phyloP scores from a whole-genome alignment of 2,888 invertebrate genomes.

The Lithophane leautieri region DNA sequence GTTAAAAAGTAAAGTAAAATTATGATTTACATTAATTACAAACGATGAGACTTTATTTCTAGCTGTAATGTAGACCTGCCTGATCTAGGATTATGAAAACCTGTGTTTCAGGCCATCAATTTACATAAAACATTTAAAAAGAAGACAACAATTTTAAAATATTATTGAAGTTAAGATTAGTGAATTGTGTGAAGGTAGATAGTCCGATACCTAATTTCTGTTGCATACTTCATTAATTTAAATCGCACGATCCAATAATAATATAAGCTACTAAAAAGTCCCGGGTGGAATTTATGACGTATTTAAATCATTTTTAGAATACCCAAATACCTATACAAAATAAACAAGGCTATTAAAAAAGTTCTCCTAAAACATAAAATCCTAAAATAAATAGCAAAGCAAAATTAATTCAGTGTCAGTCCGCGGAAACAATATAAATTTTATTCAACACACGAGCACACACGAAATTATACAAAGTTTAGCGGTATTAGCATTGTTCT shows the following conservation, averaged over 20 bases:
- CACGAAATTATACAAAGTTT: slow-evolving; percentile 65
- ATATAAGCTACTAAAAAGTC: background rate
- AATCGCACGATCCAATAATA: slow-evolving; percentile 10
- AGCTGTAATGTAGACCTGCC: too few relatives aligned
- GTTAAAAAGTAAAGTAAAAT: too few relatives aligned
- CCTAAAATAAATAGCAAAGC: slow-evolving; percentile 42
- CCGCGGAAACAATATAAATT: slow-evolving; percentile 61
- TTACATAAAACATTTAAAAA: too few relatives aligned
- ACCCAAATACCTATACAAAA: slow-evolving; percentile 5
- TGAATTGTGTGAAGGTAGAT: background rate
- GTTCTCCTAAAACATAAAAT: slow-evolving; percentile 26
- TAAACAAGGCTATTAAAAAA: slow-evolving; percentile 44
- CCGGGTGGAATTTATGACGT: slow-evolving; percentile 15
- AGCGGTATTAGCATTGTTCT: slow-evolving; percentile 63
- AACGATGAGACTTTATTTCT: too few relatives aligned
- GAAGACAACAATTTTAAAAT: too few relatives aligned
- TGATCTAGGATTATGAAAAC: too few relatives aligned
- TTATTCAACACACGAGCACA: slow-evolving; percentile 60
- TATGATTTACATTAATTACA: too few relatives aligned
- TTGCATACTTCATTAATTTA: slow-evolving; percentile 11
- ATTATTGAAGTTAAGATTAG: background rate
- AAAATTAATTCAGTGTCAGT: slow-evolving; percentile 64
- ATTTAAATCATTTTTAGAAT: slow-evolving; percentile 21
- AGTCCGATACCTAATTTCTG: background rate
- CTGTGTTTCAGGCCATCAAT: too few relatives aligned